Evolutionary conservation across 1,140 invertebrate genomes (phyloP), one percentile per base, ranked within the genome.

Genomic region (Zaprionus camerounensis): DNA sequence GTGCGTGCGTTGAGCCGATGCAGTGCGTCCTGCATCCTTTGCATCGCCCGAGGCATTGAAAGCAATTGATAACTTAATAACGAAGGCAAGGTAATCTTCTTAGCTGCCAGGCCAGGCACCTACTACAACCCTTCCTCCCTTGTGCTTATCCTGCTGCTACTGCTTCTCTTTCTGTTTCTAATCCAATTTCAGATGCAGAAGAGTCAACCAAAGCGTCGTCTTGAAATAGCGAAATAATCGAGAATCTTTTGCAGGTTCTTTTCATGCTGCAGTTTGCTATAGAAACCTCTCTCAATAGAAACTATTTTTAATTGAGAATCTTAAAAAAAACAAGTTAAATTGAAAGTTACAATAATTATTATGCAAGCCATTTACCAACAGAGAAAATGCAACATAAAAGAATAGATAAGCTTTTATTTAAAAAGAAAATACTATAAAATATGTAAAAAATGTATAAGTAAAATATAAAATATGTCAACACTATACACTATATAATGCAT

Each of bases 61-160:
- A 22, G 59, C 9, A 31, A 70, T 41, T 75, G 38, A 75, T 57
- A 51, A 56, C 67, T 64, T 49, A 28, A 63, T 57, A 70, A 41
- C 15, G 46, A 15, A 44, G 58, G 36, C 17, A 46, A 51, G 63
- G 53, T 72, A 69, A 69, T 74, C 71, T 36, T 62, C 57, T 74
- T 69, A 56, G 49, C 20, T n/a, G 20, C 13, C 3, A 26, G 20
- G 41, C 24, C 4, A 26, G 26, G 24, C 28, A 28, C 41, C n/a
- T 46, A 38, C 0, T 46, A 28, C 1, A 53, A 41, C 13, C 20
- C 11, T 26, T 15, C 15, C 31, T 12, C 5, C 9, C 41, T 2
- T 7, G 7, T 17, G 0, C 15, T n/a, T 44, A 2, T 17, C 6
- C 7, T 46, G 5, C 13, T 41, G 5, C 15, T 44, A 7, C n/a